phyloP scores from a whole-genome alignment of 2,888 invertebrate species.

The Monochamus alternatus region DNA sequence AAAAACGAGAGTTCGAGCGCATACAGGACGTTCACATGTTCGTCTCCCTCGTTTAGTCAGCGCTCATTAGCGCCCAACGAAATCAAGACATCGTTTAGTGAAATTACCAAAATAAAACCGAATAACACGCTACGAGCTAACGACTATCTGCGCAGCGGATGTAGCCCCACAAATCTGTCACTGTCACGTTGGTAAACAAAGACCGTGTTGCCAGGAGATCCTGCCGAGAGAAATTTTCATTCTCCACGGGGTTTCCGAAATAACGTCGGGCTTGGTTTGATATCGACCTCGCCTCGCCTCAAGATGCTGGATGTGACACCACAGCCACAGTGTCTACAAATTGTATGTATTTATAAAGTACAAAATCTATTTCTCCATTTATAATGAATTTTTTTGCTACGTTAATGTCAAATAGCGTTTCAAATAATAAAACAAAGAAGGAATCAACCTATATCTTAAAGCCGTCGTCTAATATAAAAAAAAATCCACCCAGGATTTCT shows the following conservation, averaged over 20 bases:
- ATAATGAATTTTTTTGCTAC: too few species aligned
- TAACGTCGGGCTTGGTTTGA: constrained; percentile 53
- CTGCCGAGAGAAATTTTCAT: constrained; percentile 54
- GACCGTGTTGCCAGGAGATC: constrained; percentile 49
- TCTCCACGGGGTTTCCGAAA: constrained; percentile 53
- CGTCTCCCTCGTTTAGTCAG: neutral
- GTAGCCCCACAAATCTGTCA: constrained; percentile 47
- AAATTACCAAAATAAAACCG: constrained; percentile 41
- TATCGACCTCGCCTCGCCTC: constrained; percentile 47
- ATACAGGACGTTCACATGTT: neutral
- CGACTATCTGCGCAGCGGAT: constrained; percentile 37
- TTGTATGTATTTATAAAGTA: too few species aligned
- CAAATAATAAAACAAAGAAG: too few species aligned
- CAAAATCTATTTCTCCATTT: too few species aligned
- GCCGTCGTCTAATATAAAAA: too few species aligned
- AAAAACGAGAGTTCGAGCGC: neutral
- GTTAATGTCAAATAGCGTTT: too few species aligned
- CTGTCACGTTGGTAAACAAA: constrained; percentile 57
- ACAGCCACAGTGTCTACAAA: too few species aligned
- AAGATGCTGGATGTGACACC: constrained; percentile 7
- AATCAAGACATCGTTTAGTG: constrained; percentile 20
- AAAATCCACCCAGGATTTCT: too few species aligned
- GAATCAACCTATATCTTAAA: too few species aligned
- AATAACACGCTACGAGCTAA: constrained; percentile 44
- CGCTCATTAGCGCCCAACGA: constrained; percentile 17